Conservation (phyloP, 1,140 invertebrate genomes). For the Lordiphosa clarofinis region DNA sequence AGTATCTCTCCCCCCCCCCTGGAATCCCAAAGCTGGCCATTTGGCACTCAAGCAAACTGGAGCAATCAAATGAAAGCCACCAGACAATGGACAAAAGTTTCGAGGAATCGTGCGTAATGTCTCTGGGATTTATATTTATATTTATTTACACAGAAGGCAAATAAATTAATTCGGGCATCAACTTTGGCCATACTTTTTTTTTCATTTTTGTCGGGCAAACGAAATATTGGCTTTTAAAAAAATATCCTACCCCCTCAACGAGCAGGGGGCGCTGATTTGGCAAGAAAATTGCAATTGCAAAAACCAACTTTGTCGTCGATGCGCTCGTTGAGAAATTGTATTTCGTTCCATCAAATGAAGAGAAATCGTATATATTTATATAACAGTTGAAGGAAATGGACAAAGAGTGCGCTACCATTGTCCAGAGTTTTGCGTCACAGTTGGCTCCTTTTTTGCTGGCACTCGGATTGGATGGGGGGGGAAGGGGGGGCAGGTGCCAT, state of each 20-base stretch:
- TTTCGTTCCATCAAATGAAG: conserved; percentile 78
- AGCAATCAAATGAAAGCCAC: conserved; percentile 12
- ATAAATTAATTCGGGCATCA: conserved; percentile 47
- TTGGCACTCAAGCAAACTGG: conserved; percentile 3
- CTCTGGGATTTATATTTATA: conserved; percentile 36
- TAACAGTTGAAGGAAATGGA: conserved; percentile 4
- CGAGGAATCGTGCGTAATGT: conserved; percentile 9
- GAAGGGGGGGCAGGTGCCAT: not conserved
- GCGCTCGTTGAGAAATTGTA: conserved; percentile 68
- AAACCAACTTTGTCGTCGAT: conserved; percentile 53
- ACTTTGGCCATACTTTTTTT: conserved; percentile 40
- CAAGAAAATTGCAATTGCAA: conserved; percentile 69
- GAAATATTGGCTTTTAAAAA: conserved; percentile 76
- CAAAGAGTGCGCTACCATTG: conserved; percentile 39
- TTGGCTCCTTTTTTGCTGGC: conserved; percentile 2
- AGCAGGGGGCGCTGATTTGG: conserved; percentile 44
- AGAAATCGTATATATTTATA: conserved; percentile 75
- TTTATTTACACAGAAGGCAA: conserved; percentile 52
- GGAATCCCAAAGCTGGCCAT: not conserved
- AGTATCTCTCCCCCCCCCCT: not conserved
- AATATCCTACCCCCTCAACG: not conserved
- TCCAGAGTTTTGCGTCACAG: conserved; percentile 55
- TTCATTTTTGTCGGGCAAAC: conserved; percentile 9
- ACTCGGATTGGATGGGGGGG: too few species aligned
- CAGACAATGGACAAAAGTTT: conserved; percentile 11